These are phyloP conservation scores for Microdon myrmicae DNA, from an alignment of 2,888 invertebrate genomes.

Conservation along the genomic window DNA sequence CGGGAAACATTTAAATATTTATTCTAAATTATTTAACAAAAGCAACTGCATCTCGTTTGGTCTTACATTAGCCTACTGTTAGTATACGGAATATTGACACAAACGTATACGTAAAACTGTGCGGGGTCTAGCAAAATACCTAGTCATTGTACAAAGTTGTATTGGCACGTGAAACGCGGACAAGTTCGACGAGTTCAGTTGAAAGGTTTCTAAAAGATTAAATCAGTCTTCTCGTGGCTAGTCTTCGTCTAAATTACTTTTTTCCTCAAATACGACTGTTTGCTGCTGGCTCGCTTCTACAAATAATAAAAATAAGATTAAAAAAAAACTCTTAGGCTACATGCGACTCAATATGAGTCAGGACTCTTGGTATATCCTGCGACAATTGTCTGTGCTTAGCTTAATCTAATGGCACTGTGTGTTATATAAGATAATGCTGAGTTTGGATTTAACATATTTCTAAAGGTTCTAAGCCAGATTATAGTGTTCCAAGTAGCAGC, in stretches of 20 bases:
- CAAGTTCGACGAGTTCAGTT: conserved; percentile 18
- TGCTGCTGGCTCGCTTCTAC: too few species aligned
- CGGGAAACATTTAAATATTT: too few species aligned
- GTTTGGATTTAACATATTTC: conserved; percentile 1
- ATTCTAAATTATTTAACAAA: too few species aligned
- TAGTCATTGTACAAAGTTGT: conserved; percentile 15
- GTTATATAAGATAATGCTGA: conserved; percentile 27
- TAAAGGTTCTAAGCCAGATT: neutral
- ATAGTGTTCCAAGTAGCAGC: neutral
- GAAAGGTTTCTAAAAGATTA: too few species aligned
- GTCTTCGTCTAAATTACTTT: conserved; percentile 27
- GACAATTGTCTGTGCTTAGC: conserved; percentile 29
- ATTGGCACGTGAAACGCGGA: conserved; percentile 18
- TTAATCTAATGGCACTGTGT: conserved; percentile 48
- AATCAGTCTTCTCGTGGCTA: conserved; percentile 44
- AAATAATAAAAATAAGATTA: conserved; percentile 3
- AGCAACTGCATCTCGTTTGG: too few species aligned
- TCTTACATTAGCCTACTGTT: conserved; percentile 27
- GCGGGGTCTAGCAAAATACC: too few species aligned
- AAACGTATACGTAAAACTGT: too few species aligned
- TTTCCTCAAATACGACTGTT: conserved; percentile 12
- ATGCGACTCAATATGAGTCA: conserved; percentile 60
- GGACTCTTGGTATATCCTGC: conserved; percentile 52
- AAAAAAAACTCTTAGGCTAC: neutral
- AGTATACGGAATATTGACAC: too few species aligned